Evolutionary conservation across 2,888 invertebrate genomes (phyloP), one percentile per base, ranked within the genome.

Genomic region (Tortricodes alternella): DNA sequence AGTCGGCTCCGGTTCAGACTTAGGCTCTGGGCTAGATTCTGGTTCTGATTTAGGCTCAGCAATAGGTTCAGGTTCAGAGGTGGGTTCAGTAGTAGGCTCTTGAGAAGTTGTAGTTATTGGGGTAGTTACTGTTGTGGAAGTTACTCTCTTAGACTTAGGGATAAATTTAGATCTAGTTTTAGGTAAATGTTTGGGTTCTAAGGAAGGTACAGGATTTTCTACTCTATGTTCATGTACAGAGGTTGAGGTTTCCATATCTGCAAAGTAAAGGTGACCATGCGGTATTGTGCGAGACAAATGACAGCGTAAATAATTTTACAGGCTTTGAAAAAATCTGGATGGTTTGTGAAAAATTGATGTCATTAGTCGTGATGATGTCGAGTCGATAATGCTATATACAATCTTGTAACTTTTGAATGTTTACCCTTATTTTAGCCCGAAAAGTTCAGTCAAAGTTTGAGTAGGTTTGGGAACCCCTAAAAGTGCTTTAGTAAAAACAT

Each of bases 241-340:
- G 64, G 92, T 89, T 7, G 93, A 73, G 65, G 82, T 76, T 73
- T 81, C 85, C 79, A 75, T 73, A 88, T 88, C 90, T 90, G 90
- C 67, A 89, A 87, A 86, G 83, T 86, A 67, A 84, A 84, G 71
- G 73, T 71, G 71, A 83, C 71, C 89, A 88, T 90, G 90, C 90
- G 77, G 68, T 65, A 74, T 78, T 78, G 56, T 56, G 56, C 56
- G 27, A 39, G 41, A 23, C 56, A 78, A 76, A 74, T 66, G 75
- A 77, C 76, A 77, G 68, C 67, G 63, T 70, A 63, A 64, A 38
- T 63, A 66, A 65, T 65, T 68, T 67, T 64, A 61, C 56, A 66
- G 70, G 73, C 68, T 68, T 68, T 51, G 53, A 19, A 39, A 16
- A 38, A 8, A 21, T 21, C 6, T 27, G 13, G 9, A 4, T 2